Base-by-base conservation (phyloP, 1,140 invertebrate species). In the Drosophila lini region DNA sequence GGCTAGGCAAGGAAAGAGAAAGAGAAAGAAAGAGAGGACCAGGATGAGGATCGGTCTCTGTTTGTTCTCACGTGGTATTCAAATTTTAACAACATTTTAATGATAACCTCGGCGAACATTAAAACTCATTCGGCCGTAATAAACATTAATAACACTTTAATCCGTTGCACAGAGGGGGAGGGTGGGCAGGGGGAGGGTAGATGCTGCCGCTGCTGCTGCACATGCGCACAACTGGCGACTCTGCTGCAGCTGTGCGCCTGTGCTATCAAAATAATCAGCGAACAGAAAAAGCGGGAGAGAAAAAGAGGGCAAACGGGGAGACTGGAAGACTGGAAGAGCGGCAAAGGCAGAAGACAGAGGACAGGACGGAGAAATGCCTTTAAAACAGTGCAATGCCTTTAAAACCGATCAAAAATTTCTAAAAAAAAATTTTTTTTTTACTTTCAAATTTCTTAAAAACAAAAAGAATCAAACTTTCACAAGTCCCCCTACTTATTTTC, bases 1-100 rank as follows among this genome's bases (percentile, higher is more conserved):
- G n/a, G 31, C 55, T 28, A 55, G 59, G 34, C 56, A 7, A 22
- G 36, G 41, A 31, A 16, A 36, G 63, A 34, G 41, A 31, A 16
- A 36, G 63, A 34, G 41, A 64, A 25, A 45, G 48, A 65, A 64
- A 83, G 55, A 44, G 28, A 22, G 16, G 9, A 34, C 4, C 1
- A 11, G 25, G 1, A 22, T 7, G 45, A 15, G 16, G 16, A 71
- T 64, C 68, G 62, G 70, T 40, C 38, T 57, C 44, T 69, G 69
- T 74, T 74, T 81, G 69, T 67, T 85, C 84, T 89, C 80, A 84
- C 74, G 70, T 89, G 85, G 81, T 90, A 90, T 90, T 90, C 85
- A 90, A 90, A 91, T 91, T 88, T 90, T 90, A 90, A 91, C 88
- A 90, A 84, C 88, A 83, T 88, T 90, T 90, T 90, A 90, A 90